These are phyloP conservation scores for Crocidura indochinensis DNA, from an alignment of 2,797 vertebrate species.

Conservation along the genomic window DNA sequence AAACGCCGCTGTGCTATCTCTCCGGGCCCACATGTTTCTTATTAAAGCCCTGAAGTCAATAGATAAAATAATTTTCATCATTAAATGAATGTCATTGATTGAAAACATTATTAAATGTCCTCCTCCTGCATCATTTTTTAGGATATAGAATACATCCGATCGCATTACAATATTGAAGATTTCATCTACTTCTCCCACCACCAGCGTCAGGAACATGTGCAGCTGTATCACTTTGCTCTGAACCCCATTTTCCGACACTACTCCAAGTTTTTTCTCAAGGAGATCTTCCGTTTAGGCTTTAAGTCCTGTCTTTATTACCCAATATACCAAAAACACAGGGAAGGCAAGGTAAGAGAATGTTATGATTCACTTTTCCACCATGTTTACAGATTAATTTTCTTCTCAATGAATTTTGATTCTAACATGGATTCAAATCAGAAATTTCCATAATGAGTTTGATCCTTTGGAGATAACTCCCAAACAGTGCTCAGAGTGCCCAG, in stretches of 20 bases:
- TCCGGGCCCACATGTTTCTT: no score
- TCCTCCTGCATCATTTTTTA: conserved; percentile 82
- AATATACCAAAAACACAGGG: conserved; percentile 88
- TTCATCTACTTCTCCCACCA: conserved; percentile 95
- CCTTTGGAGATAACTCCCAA: no score
- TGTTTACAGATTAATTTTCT: not conserved
- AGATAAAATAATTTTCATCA: not conserved
- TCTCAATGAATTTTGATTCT: not conserved
- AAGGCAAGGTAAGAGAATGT: conserved; percentile 90
- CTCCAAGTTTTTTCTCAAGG: conserved; percentile 94
- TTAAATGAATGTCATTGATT: not conserved
- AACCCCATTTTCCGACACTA: conserved; percentile 91
- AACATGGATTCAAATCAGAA: conserved; percentile 1
- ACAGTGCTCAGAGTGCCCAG: no score
- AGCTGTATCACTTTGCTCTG: conserved; percentile 93
- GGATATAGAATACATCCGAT: conserved; percentile 94
- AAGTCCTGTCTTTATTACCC: conserved; percentile 94
- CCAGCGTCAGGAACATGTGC: conserved; percentile 93
- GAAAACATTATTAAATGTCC: not conserved
- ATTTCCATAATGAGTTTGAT: not conserved
- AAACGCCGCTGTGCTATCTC: no score
- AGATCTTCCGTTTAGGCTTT: conserved; percentile 94
- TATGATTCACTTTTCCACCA: not conserved
- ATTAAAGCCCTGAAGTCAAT: not conserved
- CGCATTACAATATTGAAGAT: conserved; percentile 96